These are phyloP conservation scores for Carassius carassius DNA, from an alignment of 2,113 vertebrate genomes.

Conservation along the genomic window DNA sequence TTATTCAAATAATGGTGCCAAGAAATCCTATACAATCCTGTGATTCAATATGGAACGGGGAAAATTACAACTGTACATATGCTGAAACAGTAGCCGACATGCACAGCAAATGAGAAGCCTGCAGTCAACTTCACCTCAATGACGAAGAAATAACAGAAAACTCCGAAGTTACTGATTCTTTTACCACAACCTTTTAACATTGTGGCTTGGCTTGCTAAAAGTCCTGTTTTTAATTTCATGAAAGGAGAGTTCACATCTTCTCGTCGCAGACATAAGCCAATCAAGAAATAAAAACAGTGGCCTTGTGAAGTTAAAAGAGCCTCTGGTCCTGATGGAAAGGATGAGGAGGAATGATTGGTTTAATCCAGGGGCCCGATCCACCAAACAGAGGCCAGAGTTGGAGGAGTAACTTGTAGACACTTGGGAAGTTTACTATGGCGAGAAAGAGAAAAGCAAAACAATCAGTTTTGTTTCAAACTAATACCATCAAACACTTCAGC, in stretches of 20 bases:
- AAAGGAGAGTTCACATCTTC: constrained; percentile 25
- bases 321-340: constrained; percentile 47
- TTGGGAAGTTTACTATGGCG: constrained; percentile 48
- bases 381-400: constrained; percentile 19
- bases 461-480: not conserved
- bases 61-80: constrained; percentile 51
- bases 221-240: constrained; percentile 38
- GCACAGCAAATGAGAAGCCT: constrained; percentile 52
- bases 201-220: constrained; percentile 49
- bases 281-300: constrained; percentile 44
- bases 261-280: not conserved
- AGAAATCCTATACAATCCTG: constrained; percentile 61
- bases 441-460: constrained; percentile 8
- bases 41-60: constrained; percentile 21
- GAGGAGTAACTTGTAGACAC: constrained; percentile 10
- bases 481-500: not conserved
- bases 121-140: constrained; percentile 41
- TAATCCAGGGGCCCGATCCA: constrained; percentile 47
- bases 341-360: constrained; percentile 49
- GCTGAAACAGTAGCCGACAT: constrained; percentile 46
- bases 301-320: constrained; percentile 50
- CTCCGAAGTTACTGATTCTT: constrained; percentile 16
- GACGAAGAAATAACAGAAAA: constrained; percentile 32
- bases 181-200: constrained; percentile 14
- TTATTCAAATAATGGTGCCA: constrained; percentile 56